Conservation (phyloP, 92 coral and sea anemone genomes). For the Epizoanthus scotinus region DNA sequence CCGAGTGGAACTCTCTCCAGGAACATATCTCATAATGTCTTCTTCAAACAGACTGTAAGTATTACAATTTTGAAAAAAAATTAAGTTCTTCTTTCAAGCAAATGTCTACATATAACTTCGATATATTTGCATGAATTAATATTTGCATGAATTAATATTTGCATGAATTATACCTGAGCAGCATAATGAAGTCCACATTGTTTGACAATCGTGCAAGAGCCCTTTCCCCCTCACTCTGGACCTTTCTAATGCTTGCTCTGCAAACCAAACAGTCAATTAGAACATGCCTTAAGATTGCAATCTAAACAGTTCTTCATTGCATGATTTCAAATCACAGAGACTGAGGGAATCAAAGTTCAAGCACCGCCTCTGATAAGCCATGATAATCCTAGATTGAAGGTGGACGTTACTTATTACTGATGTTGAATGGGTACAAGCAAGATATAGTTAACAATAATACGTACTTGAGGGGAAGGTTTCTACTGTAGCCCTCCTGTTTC, state of each 20-base stretch:
- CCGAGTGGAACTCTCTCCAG: conserved; percentile 39
- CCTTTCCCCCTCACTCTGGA: conserved; percentile 88
- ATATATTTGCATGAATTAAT: background rate
- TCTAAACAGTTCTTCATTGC: background rate
- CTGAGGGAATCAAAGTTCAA: too few species aligned
- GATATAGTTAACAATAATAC: conserved; percentile 18
- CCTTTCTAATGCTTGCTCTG: conserved; percentile 87
- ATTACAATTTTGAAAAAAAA: background rate
- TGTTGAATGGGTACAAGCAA: too few species aligned
- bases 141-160: too few species aligned
- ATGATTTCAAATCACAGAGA: background rate
- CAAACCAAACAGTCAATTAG: background rate
- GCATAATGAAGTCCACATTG: conserved; percentile 87
- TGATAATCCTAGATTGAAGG: too few species aligned
- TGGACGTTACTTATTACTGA: too few species aligned
- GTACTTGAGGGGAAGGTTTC: conserved; percentile 82
- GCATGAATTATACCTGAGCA: conserved; percentile 68
- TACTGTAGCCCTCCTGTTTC: conserved; percentile 70
- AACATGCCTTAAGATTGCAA: background rate
- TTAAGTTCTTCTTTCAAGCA: background rate
- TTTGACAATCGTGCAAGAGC: conserved; percentile 84
- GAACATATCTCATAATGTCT: conserved; percentile 79
- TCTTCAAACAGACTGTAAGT: conserved; percentile 66
- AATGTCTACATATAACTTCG: too few species aligned
- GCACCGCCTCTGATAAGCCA: too few species aligned